Conservation (phyloP, 2,888 invertebrate species). For the Hydropsyche betteni region DNA sequence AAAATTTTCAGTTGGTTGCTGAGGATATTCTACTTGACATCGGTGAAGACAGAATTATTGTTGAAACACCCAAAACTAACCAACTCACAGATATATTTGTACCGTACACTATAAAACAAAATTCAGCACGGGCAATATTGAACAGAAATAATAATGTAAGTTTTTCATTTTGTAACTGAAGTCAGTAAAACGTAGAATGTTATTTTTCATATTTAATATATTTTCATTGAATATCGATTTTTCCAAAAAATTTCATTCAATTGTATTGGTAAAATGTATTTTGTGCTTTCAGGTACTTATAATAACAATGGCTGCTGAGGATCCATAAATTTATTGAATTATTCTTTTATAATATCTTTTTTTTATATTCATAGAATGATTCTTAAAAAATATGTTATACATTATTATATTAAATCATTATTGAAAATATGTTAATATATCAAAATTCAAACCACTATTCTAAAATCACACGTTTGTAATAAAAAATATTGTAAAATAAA, state of each 20-base stretch:
- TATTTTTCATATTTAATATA: constrained; percentile 9
- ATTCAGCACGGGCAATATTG: constrained; percentile 54
- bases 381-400: not conserved
- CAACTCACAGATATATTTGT: constrained; percentile 76
- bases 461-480: too few species aligned
- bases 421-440: too few species aligned
- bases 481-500: too few species aligned
- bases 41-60: constrained; percentile 78
- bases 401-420: too few species aligned
- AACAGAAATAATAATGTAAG: constrained; percentile 48
- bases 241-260: too few species aligned
- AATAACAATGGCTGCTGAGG: constrained; percentile 47
- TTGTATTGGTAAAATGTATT: not conserved
- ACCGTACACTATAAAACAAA: constrained; percentile 72
- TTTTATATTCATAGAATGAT: not conserved
- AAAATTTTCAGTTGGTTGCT: constrained; percentile 53
- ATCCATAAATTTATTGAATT: constrained; percentile 21
- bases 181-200: too few species aligned
- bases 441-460: too few species aligned
- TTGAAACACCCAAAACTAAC: constrained; percentile 70
- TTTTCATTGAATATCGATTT: too few species aligned
- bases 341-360: not conserved
- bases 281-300: constrained; percentile 45
- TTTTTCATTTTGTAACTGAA: not conserved
- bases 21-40: constrained; percentile 74